Percentiles rank a stretch among this genome's conserved stretches.
These are phyloP conservation scores for Dryas iulia DNA, from an alignment of 1,140 invertebrate genomes.

Conservation along the genomic window DNA sequence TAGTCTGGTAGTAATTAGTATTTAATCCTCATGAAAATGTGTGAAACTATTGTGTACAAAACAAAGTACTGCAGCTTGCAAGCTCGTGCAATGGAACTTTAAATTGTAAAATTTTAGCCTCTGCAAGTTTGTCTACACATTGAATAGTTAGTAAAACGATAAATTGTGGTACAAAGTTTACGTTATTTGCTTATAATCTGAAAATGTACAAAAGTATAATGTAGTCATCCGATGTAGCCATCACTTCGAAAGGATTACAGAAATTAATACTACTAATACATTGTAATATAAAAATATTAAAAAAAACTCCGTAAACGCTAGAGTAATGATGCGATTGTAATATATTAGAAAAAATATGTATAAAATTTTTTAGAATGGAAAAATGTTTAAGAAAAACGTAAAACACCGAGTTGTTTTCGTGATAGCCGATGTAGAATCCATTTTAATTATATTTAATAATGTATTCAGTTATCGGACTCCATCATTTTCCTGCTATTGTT, in stretches of 20 bases:
- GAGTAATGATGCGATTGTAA: too few relatives aligned
- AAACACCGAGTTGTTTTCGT: too few relatives aligned
- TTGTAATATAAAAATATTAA: too few relatives aligned
- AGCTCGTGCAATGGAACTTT: neutral
- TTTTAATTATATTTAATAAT: neutral
- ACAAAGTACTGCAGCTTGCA: neutral
- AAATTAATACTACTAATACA: too few relatives aligned
- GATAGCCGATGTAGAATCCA: too few relatives aligned
- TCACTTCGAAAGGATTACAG: too few relatives aligned
- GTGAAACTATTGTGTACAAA: neutral
- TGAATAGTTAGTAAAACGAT: neutral
- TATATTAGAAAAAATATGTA: too few relatives aligned
- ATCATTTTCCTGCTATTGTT: neutral
- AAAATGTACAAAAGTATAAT: too few relatives aligned
- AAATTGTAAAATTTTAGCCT: neutral
- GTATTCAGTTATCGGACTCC: neutral
- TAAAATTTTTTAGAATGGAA: too few relatives aligned
- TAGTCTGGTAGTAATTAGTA: neutral
- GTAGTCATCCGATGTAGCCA: too few relatives aligned
- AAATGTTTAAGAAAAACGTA: too few relatives aligned
- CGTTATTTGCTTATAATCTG: neutral
- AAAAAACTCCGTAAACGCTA: too few relatives aligned
- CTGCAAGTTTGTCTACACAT: neutral
- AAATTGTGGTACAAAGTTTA: neutral
- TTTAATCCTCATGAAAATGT: neutral